Conservation (phyloP, 2,797 vertebrate genomes). For the Hypotaenidia philippensis region DNA sequence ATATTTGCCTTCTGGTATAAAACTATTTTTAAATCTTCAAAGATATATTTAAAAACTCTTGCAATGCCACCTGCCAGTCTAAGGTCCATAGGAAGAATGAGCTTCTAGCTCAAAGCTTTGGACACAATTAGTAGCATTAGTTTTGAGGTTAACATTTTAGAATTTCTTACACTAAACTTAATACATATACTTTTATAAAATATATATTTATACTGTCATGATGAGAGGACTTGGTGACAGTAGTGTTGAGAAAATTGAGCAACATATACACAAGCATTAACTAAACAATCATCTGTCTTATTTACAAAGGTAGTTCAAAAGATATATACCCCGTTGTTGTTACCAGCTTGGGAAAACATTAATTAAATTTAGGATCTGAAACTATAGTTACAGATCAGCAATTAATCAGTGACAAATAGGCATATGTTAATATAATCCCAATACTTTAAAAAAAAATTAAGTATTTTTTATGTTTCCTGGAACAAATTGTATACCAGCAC, state of each 20-base stretch:
- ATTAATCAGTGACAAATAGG: background rate
- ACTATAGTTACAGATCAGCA: background rate
- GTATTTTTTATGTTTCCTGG: background rate
- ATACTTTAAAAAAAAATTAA: background rate
- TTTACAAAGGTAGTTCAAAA: background rate
- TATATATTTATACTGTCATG: background rate
- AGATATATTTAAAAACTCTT: conserved; percentile 25
- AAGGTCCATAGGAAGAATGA: background rate
- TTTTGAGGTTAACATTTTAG: background rate
- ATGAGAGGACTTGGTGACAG: background rate
- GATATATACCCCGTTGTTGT: background rate
- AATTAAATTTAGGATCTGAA: background rate
- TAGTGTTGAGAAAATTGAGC: background rate
- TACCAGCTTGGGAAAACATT: background rate
- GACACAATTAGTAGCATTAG: background rate
- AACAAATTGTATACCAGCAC: background rate
- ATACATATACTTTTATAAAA: no score
- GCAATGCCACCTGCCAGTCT: background rate
- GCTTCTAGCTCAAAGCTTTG: background rate
- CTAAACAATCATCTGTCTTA: background rate
- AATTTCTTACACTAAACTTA: background rate
- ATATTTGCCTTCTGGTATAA: conserved; percentile 49
- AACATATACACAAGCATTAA: background rate
- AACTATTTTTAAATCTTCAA: conserved; percentile 48
- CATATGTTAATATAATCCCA: background rate